Base-by-base conservation (phyloP, 2,113 vertebrate species). In the Thunnus maccoyii region DNA sequence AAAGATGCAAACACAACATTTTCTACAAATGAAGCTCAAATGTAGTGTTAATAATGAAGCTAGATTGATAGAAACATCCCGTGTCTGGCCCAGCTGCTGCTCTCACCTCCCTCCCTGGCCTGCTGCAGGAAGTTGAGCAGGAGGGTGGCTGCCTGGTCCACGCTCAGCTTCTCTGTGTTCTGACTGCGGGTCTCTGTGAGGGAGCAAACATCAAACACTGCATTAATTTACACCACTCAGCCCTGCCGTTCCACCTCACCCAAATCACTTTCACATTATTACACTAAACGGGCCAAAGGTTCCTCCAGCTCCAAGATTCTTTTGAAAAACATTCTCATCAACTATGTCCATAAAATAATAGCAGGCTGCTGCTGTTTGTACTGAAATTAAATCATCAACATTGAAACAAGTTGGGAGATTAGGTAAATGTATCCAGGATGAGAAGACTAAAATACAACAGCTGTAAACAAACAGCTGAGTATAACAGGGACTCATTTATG, bases 181-280 rank as follows among this genome's bases (percentile, higher is more conserved):
- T 95, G 94, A 86, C 96, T 97, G 74, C 96, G 96, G 63, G 95
- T 96, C 92, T 97, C 98, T 99, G 91, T 56, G 64, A 78, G 36
- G 46, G 32, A 76, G 65, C 8, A 76, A 15, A 72, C 10, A 85
- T 30, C 25, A 56, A 12, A 52, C 61, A 47, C 0, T 76, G 11
- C 8, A 48, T 46, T 15, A 1, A 20, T 64, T 66, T 4, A 25
- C 17, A 61, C 30, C 30, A 9, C 6, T 61, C 25, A 11, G 8
- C 5, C 57, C 15, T 60, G 57, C 27, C 5, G 10, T 20, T 17
- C 5, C 27, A 32, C 57, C 15, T 55, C 20, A 55, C 51, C 8
- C 3, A 7, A 54, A n/a, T 1, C n/a, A 10, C 3, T 50, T 44
- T n/a, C 5, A 27, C 56, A 52, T 44, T 4, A 61, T 41, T 22